Evolutionary conservation across 2,797 vertebrate genomes (phyloP).

Genomic region (Balearica regulorum): DNA sequence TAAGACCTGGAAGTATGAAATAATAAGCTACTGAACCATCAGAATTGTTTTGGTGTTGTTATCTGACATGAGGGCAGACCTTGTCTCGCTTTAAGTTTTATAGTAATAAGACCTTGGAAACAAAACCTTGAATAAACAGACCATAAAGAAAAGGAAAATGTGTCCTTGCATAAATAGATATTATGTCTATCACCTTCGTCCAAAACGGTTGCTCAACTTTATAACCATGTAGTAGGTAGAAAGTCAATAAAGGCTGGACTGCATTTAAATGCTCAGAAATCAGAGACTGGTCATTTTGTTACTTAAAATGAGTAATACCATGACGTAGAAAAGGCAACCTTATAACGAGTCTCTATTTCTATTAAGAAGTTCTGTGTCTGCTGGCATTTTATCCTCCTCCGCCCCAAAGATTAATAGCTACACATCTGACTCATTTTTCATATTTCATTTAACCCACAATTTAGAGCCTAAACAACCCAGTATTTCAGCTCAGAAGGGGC

Average conservation of each 20-base stretch:
- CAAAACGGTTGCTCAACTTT: slow-evolving; percentile 75
- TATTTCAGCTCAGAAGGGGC: slow-evolving; percentile 9
- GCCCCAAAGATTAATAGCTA: slow-evolving; percentile 62
- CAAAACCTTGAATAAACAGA: slow-evolving; percentile 80
- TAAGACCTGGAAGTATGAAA: slow-evolving; percentile 75
- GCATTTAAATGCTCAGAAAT: slow-evolving; percentile 60
- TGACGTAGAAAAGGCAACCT: not conserved
- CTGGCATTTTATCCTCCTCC: slow-evolving; percentile 60
- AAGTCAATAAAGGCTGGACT: slow-evolving; percentile 63
- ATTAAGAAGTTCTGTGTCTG: slow-evolving; percentile 55
- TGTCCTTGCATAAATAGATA: slow-evolving; percentile 82
- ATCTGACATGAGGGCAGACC: slow-evolving; percentile 76
- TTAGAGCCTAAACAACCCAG: slow-evolving; percentile 29
- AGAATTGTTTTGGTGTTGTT: slow-evolving; percentile 77
- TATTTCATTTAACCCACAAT: slow-evolving; percentile 56
- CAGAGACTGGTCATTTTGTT: slow-evolving; percentile 49
- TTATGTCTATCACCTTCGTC: slow-evolving; percentile 82
- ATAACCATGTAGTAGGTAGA: slow-evolving; percentile 69
- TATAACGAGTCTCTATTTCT: slow-evolving; percentile 43
- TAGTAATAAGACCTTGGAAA: slow-evolving; percentile 81
- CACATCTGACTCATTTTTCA: slow-evolving; percentile 58
- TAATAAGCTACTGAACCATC: slow-evolving; percentile 74
- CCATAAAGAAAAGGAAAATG: slow-evolving; percentile 77
- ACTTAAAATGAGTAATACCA: slow-evolving; percentile 43
- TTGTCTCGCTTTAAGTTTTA: slow-evolving; percentile 79